Evolutionary conservation across 1,140 invertebrate species (phyloP).

Genomic region (Acromyrmex charruanus): DNA sequence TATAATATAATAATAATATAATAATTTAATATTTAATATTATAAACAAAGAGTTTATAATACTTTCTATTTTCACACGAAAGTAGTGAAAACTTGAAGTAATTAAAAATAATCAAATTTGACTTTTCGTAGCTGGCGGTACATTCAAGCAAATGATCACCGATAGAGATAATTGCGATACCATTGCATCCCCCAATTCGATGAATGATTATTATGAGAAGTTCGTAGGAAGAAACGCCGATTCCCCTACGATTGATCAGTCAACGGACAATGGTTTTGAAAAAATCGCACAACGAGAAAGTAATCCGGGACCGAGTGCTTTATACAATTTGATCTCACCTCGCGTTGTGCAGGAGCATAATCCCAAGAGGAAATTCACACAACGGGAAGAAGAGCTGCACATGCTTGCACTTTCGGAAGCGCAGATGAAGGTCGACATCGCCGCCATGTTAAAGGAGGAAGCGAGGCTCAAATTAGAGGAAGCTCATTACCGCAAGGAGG

Average conservation of each 20-base stretch:
- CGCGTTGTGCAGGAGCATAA: conserved; percentile 53
- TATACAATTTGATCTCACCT: conserved; percentile 52
- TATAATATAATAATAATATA: not conserved
- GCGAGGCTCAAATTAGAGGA: conserved; percentile 78
- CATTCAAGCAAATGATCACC: conserved; percentile 18
- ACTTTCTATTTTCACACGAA: not conserved
- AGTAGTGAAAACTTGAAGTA: not conserved
- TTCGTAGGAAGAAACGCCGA: not conserved
- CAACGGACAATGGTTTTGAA: conserved; percentile 10
- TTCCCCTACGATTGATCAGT: conserved; percentile 6
- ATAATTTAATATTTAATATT: conserved; percentile 11
- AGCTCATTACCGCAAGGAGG: conserved; percentile 78
- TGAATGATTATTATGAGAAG: conserved; percentile 31
- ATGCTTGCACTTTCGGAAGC: conserved; percentile 75
- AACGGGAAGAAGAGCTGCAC: conserved; percentile 70
- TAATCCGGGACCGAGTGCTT: conserved; percentile 36
- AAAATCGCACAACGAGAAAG: not conserved
- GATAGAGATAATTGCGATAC: not conserved
- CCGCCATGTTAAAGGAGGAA: conserved; percentile 77
- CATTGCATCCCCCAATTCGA: not conserved
- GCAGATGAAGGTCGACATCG: conserved; percentile 77
- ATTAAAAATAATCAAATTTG: not conserved
- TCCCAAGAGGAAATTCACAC: conserved; percentile 47
- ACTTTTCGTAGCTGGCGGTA: conserved; percentile 6
- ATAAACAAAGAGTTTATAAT: not conserved